A percentile compares a stretch with the other conserved stretches of the same genome.
phyloP scores from a whole-genome alignment of 2,113 vertebrate genomes.

The Epinephelus fuscoguttatus region DNA sequence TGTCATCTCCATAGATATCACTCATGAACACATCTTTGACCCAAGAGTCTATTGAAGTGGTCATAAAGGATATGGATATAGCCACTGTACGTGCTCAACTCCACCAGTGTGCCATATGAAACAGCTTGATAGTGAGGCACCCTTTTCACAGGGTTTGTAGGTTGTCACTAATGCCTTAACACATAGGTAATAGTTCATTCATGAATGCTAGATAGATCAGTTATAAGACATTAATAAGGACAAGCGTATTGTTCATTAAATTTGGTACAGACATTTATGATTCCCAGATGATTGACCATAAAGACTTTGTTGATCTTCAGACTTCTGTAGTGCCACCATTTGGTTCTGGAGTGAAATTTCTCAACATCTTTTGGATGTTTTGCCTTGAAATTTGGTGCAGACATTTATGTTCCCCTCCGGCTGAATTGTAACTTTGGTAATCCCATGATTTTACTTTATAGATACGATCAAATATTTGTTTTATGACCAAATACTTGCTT shows the following conservation, averaged over 20 bases:
- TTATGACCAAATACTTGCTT: background rate
- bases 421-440: background rate
- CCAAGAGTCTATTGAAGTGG: constrained; percentile 15
- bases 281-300: background rate
- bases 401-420: background rate
- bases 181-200: background rate
- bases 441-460: too few species aligned
- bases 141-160: background rate
- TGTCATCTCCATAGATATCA: constrained; percentile 43
- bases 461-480: background rate
- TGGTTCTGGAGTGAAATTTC: background rate
- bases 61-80: background rate
- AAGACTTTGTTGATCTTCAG: background rate
- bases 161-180: background rate
- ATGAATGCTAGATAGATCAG: background rate
- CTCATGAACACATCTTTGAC: background rate
- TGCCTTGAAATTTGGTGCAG: background rate
- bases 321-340: background rate
- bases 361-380: too few species aligned
- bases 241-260: background rate
- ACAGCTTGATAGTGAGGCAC: background rate
- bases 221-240: background rate
- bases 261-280: background rate
- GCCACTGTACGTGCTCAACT: background rate
- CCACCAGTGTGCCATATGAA: background rate